Evolutionary conservation across 2,888 invertebrate genomes (phyloP), one percentile per base, ranked within the genome.

Genomic region (Amaurobius ferox): DNA sequence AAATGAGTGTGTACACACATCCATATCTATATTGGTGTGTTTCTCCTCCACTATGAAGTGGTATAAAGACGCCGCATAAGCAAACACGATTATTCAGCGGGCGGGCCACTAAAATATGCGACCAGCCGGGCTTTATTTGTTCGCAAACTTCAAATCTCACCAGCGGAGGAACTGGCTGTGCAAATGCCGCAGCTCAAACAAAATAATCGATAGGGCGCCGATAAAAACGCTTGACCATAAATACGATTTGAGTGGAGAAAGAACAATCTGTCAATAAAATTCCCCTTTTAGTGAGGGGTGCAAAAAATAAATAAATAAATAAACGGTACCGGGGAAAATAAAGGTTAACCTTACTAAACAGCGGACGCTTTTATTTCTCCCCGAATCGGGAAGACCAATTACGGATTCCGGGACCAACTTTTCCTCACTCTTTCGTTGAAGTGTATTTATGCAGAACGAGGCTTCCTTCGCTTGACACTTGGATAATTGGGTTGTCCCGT

Each of bases 401-500:
- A 81, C 81, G 81, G 74, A 81, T 81, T 81, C 81, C 74, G 74
- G 81, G 74, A 19, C 81, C 81, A 81, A 81, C 83, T 83, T 83
- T 74, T 76, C 74, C 76, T 73, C 73, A 76, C 81, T 74, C 73
- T 66, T 73, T 55, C 72, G 29, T 66, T 78, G 83, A 85, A 85
- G 77, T 86, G 85, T 86, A 86, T 86, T 86, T 86, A 86, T 86
- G 85, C 85, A 86, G 78, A 81, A 70, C 85, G 72, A 40, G 32
- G 62, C 70, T 32, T 40, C 67, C 66, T 71, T 86, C 73, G 80
- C 74, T 81, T 87, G 80, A 81, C 80, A 81, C 80, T 73, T 81
- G 66, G 77, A 72, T 81, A 81, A 87, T 81, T 87, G 80, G 87
- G 87, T 81, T 87, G 80, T 81, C 81, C 87, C 72, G 68, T 72